Evolutionary conservation across 1,140 invertebrate species (phyloP), one percentile per base, ranked within the genome.

Genomic region (Drosophila athabasca): DNA sequence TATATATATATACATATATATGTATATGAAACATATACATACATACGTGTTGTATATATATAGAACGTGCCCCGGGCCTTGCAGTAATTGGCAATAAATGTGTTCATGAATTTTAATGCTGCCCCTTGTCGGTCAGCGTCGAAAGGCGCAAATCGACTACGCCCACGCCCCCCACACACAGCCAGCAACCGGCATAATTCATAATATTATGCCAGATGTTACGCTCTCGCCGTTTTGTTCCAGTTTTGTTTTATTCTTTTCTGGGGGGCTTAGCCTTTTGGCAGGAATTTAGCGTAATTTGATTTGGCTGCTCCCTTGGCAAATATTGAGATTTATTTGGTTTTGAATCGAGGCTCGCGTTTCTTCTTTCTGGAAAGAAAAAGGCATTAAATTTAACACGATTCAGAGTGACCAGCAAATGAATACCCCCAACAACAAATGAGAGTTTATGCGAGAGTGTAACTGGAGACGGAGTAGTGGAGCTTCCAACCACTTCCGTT

Each of bases 71-170:
- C 72, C 22, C 55, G 67, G 67, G 67, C 84, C 66, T 60, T 71
- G 79, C 79, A 82, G 83, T 88, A 88, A 88, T 88, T 88, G 83
- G 83, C 83, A 88, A 88, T 88, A 88, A 88, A 88, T 88, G 83
- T 88, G 84, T 88, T 88, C 83, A 88, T 88, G 83, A 88, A 88
- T 88, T 88, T 88, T 88, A 88, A 88, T 88, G 83, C 59, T 69
- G 61, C 64, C 45, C 35, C 59, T 66, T 54, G 67, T 62, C 61
- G 83, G 83, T 87, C 83, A 88, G 83, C 62, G 39, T 3, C 15
- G 43, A 62, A 66, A 68, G 62, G 35, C 66, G 49, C 43, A 64
- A 55, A 62, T 46, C 51, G 46, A 13, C 39, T 49, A 55, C 51
- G 46, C 59, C 70, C 52, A 39, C 31, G 39, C 59, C 69, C 46